Conservation (phyloP, 2,888 invertebrate species). For the Gerosis bhagava region DNA sequence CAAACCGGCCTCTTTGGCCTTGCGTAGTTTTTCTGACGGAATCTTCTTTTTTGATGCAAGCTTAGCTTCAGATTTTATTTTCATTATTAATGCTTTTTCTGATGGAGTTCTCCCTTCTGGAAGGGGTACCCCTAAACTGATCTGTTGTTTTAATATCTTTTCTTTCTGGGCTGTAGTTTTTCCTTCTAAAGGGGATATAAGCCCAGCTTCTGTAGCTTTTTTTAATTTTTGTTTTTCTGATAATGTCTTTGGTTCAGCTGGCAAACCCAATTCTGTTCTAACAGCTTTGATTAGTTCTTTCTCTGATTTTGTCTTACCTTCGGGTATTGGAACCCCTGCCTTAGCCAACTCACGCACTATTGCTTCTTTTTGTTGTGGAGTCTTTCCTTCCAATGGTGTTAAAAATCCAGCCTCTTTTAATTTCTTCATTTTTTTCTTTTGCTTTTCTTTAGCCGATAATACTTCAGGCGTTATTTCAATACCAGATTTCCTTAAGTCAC, state of each 20-base stretch:
- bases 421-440: slow-evolving; percentile 31
- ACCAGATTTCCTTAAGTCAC: slow-evolving; percentile 38
- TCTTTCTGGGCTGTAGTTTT: slow-evolving; percentile 31
- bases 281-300: slow-evolving; percentile 38
- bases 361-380: slow-evolving; percentile 38
- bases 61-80: too few species aligned
- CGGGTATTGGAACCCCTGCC: slow-evolving; percentile 33
- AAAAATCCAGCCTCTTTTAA: slow-evolving; percentile 35
- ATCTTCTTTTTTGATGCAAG: slow-evolving; percentile 10
- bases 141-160: slow-evolving; percentile 29
- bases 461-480: slow-evolving; percentile 22
- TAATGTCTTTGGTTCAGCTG: slow-evolving; percentile 30
- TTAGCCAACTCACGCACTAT: slow-evolving; percentile 29
- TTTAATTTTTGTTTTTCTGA: slow-evolving; percentile 26
- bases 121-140: slow-evolving; percentile 25
- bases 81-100: slow-evolving; percentile 31
- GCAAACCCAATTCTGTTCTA: slow-evolving; percentile 33
- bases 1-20: slow-evolving; percentile 38
- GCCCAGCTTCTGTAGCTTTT: slow-evolving; percentile 33
- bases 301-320: slow-evolving; percentile 36
- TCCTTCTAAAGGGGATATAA: slow-evolving; percentile 30
- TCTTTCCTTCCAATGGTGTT: slow-evolving; percentile 37
- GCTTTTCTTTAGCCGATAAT: slow-evolving; percentile 16
- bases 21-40: slow-evolving; percentile 32
- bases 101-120: slow-evolving; percentile 29